Percentiles rank a stretch among this genome's conserved stretches.
These are phyloP conservation scores for Artibeus lituratus DNA, from an alignment of 2,797 vertebrate species.

Conservation along the genomic window DNA sequence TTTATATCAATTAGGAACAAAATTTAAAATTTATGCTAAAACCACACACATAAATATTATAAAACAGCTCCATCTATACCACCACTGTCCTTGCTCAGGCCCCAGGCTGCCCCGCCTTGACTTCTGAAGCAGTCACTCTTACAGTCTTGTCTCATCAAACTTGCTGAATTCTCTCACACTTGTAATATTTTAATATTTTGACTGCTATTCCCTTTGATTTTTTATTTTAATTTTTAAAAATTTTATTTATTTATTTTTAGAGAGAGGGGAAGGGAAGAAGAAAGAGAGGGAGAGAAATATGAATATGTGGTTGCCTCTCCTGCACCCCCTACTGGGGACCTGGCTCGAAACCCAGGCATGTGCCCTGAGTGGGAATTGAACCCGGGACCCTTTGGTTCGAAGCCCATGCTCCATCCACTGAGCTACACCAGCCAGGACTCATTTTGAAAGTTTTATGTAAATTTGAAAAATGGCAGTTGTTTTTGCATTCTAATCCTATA, in stretches of 20 bases:
- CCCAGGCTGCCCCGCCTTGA: not conserved
- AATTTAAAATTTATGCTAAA: not conserved
- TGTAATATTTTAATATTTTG: conserved; percentile 21
- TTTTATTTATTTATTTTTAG: too few relatives aligned
- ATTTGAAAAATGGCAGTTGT: not conserved
- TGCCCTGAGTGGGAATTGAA: too few relatives aligned
- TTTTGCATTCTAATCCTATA: not conserved
- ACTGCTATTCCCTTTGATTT: not conserved
- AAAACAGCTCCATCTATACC: not conserved
- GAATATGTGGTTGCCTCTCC: too few relatives aligned
- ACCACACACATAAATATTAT: not conserved
- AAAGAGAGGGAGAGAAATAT: too few relatives aligned
- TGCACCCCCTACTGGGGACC: too few relatives aligned
- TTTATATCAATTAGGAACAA: not conserved
- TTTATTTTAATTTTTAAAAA: too few relatives aligned
- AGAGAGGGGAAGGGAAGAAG: too few relatives aligned
- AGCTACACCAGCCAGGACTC: not conserved
- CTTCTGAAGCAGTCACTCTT: not conserved
- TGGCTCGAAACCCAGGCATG: too few relatives aligned
- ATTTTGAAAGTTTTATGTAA: not conserved
- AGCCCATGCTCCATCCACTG: too few relatives aligned
- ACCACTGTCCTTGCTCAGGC: not conserved
- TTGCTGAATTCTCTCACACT: not conserved
- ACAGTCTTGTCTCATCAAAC: not conserved
- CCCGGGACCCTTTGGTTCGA: too few relatives aligned